Base-by-base conservation (phyloP, 2,113 vertebrate species). In the Drymodes brunneopygia region DNA sequence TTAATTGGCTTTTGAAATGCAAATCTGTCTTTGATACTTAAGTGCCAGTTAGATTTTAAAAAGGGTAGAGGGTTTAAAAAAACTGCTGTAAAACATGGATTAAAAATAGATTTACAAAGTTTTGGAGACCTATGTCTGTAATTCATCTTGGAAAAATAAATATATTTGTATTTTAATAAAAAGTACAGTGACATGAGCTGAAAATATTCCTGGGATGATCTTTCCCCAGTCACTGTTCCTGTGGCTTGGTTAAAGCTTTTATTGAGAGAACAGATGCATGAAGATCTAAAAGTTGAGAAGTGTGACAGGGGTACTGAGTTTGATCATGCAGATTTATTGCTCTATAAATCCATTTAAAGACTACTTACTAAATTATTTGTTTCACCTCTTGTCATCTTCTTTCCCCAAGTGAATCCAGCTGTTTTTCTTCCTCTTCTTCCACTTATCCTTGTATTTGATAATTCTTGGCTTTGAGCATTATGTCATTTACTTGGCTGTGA, bases 1-100 rank as follows among this genome's bases (percentile, higher is more conserved):
- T 70, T 86, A 92, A 93, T 86, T 93, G 71, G 54, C 69, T 90
- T 92, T 94, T 95, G 92, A 92, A 94, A 86, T 94, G 88, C 75
- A 93, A 95, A 95, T 94, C 40, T 83, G 36, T 47, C 71, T 93
- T 95, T 77, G 90, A 86, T 86, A 86, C 67, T 66, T 53, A 86
- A 93, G 62, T 73, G 50, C 33, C 48, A 73, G 58, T 92, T 86
- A 62, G 64, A 72, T 80, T 64, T 82, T 65, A 33, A n/a, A 28
- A 69, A 80, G 74, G 38, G 79, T 65, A 54, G 57, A 54, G 62
- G 42, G 50, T 64, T 80, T 60, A 29, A 66, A 51, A 24, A 28
- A 74, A 31, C n/a, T 90, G 62, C 61, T 85, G 31, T 14, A 69
- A 82, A 95, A 45, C 57, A 71, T 0, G 1, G 42, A 75, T 74